Evolutionary conservation across 2,888 invertebrate species (phyloP), one percentile per base, ranked within the genome.

Genomic region (Campoplex nolae): DNA sequence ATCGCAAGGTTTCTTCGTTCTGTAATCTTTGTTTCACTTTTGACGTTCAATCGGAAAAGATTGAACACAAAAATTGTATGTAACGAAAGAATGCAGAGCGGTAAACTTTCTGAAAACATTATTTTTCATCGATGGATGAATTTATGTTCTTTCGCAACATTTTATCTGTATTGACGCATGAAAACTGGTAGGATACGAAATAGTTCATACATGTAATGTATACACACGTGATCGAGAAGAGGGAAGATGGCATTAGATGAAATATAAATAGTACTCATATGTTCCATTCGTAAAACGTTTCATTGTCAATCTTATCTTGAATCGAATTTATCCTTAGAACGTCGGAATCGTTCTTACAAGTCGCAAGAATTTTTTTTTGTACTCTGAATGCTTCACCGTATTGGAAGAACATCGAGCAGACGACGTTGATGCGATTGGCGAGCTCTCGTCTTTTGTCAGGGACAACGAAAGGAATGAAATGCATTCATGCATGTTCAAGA

Each of bases 241-340:
- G 23, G 28, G 3, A 35, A 35, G 35, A 70, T 62, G 67, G 77
- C 80, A 86, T 84, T 73, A 58, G 73, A 76, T 83, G 18, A 62
- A 71, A 68, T 58, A 73, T 74, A 73, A 76, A 74, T 78, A 28
- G 58, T 62, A 48, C 32, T 48, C 71, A 38, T 8, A 71, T 35
- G 32, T 79, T 80, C 32, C 18, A 16, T 45, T 67, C 45, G 23
- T 48, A 18, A 2, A 35, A 62, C 38, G 48, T 45, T 67, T 62
- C 62, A 54, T 73, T 83, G 83, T 83, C 86, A 80, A 77, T 78
- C 51, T 35, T 77, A 79, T 74, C 51, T 75, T 32, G 67, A 83
- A 76, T 83, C 56, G 70, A 80, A 80, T 86, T 67, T 86, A 71
- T 83, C 32, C 67, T 54, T 48, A 42, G 67, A 67, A 35, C 18